Percentiles rank a stretch among this genome's conserved stretches.
Evolutionary conservation across 1,140 invertebrate species (phyloP).

Genomic region (Leptinotarsa texana): DNA sequence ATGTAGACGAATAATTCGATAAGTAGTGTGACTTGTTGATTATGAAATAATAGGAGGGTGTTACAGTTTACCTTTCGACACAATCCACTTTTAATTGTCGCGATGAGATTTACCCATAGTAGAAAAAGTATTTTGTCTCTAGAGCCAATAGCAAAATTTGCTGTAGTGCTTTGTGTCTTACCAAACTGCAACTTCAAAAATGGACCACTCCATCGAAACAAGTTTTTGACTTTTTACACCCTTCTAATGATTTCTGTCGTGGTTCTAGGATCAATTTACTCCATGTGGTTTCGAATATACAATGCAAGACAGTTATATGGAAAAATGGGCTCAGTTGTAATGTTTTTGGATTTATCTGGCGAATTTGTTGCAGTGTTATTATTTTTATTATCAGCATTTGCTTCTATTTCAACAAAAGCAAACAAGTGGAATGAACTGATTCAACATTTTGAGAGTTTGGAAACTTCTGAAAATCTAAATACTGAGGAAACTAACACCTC

Average conservation of each 20-base stretch:
- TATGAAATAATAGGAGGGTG: no score
- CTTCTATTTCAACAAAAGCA: not conserved
- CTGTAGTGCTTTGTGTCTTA: not conserved
- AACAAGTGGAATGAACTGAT: not conserved
- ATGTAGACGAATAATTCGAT: no score
- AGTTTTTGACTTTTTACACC: not conserved
- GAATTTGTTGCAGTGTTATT: not conserved
- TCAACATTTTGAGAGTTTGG: not conserved
- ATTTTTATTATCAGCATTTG: not conserved
- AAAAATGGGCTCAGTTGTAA: not conserved
- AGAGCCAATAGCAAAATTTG: not conserved
- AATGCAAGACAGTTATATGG: not conserved
- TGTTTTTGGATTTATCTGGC: not conserved
- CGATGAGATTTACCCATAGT: not conserved
- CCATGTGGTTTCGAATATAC: no score
- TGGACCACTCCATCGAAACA: not conserved
- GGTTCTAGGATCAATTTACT: not conserved
- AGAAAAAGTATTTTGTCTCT: not conserved
- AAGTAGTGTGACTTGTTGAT: no score
- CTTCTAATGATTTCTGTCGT: not conserved
- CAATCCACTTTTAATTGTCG: no score
- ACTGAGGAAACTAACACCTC: not conserved
- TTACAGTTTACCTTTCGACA: no score
- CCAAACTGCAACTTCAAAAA: not conserved
- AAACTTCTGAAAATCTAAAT: not conserved